phyloP scores from a whole-genome alignment of 2,113 vertebrate species.

The Glaucomys volans region DNA sequence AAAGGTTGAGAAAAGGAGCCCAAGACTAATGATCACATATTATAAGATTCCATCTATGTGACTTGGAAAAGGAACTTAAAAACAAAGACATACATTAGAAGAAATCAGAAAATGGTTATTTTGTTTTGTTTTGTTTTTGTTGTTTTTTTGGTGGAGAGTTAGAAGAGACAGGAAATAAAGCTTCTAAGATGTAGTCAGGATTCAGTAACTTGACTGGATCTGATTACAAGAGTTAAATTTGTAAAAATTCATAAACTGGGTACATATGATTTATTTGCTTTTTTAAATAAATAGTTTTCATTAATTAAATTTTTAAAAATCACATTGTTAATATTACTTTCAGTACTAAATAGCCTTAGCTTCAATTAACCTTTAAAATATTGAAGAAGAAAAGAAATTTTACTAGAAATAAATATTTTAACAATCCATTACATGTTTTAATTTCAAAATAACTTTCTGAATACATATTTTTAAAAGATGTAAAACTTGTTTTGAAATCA shows the following conservation, averaged over 20 bases:
- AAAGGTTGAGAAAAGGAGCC: background rate
- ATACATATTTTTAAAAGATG: background rate
- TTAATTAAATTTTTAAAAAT: background rate
- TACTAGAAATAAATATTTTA: background rate
- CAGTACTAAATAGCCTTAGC: background rate
- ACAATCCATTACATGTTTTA: background rate
- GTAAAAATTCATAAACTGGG: background rate
- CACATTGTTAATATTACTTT: background rate
- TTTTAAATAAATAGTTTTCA: background rate
- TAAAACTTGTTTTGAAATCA: background rate
- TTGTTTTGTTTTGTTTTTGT: no score
- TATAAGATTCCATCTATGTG: no score
- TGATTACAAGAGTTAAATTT: background rate
- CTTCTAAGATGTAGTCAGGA: background rate
- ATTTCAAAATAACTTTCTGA: conserved; percentile 24
- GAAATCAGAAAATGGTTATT: background rate
- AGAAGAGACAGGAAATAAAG: background rate
- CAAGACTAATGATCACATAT: background rate
- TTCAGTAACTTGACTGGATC: background rate
- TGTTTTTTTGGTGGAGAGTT: background rate
- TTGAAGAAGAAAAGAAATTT: background rate
- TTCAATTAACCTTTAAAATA: background rate
- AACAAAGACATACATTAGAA: background rate
- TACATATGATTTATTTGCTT: background rate
- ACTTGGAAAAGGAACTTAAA: background rate